These are phyloP conservation scores for Lagria hirta DNA, from an alignment of 2,888 invertebrate genomes.

Conservation along the genomic window DNA sequence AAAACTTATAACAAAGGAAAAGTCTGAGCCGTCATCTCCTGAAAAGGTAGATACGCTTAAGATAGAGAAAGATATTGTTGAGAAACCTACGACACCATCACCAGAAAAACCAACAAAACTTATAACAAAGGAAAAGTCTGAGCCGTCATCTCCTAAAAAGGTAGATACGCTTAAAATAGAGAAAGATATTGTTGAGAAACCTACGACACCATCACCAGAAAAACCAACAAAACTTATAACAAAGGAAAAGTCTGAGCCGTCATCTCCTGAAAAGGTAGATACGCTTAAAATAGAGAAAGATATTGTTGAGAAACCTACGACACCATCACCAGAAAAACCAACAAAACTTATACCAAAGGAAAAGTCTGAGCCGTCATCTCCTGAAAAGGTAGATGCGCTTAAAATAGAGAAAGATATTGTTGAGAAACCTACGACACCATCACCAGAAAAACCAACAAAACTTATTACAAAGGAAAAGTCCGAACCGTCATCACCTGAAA, in stretches of 20 bases:
- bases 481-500: conserved; percentile 1
- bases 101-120: conserved; percentile 4
- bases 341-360: too few species aligned
- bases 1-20: not conserved
- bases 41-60: conserved; percentile 5
- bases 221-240: conserved; percentile 11
- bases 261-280: too few species aligned
- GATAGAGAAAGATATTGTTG: not conserved
- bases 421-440: too few species aligned
- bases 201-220: conserved; percentile 11
- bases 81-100: conserved; percentile 7
- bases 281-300: too few species aligned
- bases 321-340: too few species aligned
- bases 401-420: too few species aligned
- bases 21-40: too few species aligned
- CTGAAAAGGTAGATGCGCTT: too few species aligned
- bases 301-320: too few species aligned
- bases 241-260: too few species aligned
- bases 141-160: conserved; percentile 3
- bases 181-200: conserved; percentile 5
- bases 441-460: conserved; percentile 4
- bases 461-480: not conserved
- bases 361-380: too few species aligned
- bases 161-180: not conserved
- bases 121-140: not conserved